phyloP scores from a whole-genome alignment of 2,888 invertebrate species.

The Orthosia gracilis region DNA sequence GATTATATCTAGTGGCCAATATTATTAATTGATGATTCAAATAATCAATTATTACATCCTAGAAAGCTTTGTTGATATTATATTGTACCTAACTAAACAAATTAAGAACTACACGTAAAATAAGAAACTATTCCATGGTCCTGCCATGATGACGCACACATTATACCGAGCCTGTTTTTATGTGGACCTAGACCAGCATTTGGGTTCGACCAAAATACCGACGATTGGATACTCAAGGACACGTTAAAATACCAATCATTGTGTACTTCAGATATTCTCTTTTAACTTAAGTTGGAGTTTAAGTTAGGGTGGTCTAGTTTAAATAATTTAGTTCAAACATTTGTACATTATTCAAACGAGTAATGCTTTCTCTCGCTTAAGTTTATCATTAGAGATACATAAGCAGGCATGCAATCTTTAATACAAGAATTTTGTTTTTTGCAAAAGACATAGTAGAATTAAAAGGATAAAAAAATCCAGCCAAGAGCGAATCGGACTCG shows the following conservation, averaged over 20 bases:
- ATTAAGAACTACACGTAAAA: neutral
- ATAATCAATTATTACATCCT: too few species aligned
- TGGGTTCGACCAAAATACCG: conserved; percentile 24
- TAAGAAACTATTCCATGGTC: neutral
- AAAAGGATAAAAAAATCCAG: too few species aligned
- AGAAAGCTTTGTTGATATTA: too few species aligned
- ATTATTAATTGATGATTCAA: too few species aligned
- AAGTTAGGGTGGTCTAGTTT: neutral
- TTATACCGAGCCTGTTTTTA: conserved; percentile 37
- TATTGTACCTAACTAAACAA: too few species aligned
- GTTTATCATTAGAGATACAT: too few species aligned
- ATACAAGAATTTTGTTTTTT: too few species aligned
- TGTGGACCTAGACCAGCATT: conserved; percentile 33
- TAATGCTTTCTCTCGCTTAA: too few species aligned
- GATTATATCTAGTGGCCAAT: too few species aligned
- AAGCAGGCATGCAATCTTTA: too few species aligned
- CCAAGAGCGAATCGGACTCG: too few species aligned
- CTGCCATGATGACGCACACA: conserved; percentile 10
- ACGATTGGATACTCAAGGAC: conserved; percentile 41
- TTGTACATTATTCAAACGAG: neutral
- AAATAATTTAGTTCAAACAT: neutral
- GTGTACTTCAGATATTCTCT: neutral
- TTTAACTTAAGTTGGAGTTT: neutral
- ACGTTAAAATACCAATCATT: conserved; percentile 22
- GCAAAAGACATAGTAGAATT: too few species aligned